Conservation (phyloP, 2,113 vertebrate genomes). For the Periophthalmus modestus region DNA sequence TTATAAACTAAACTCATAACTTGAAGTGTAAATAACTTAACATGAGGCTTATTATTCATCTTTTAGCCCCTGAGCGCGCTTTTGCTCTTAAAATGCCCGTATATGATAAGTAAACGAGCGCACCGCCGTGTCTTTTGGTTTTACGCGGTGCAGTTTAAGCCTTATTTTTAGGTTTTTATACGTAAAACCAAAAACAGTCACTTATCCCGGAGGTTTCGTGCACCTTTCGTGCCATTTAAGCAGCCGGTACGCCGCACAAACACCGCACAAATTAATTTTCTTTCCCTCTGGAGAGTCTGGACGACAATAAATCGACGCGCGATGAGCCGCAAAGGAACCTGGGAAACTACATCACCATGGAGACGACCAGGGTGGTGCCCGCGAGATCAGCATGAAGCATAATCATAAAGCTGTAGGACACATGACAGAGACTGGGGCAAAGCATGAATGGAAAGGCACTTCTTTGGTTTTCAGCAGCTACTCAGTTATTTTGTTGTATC, state of each 20-base stretch:
- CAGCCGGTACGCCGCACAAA: neutral
- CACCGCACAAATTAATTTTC: conserved; percentile 18
- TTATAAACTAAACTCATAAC: neutral
- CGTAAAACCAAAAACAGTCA: neutral
- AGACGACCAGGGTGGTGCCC: conserved; percentile 65
- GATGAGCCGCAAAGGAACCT: conserved; percentile 47
- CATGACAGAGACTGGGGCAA: neutral
- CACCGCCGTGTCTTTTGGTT: neutral
- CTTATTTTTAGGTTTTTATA: neutral
- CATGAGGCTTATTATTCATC: neutral
- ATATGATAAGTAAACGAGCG: neutral
- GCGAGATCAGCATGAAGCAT: neutral
- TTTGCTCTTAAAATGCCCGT: neutral
- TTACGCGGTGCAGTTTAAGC: neutral
- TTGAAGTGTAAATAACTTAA: neutral
- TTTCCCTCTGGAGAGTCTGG: neutral
- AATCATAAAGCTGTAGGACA: conserved; percentile 13
- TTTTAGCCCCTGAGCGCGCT: neutral
- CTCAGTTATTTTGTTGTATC: no score
- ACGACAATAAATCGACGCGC: conserved; percentile 45
- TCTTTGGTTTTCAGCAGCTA: no score
- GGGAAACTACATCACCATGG: conserved; percentile 68
- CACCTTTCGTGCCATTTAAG: conserved; percentile 11
- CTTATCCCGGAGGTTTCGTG: neutral
- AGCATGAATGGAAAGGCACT: neutral